These are phyloP conservation scores for Ophioninae sp. DNA, from an alignment of 2,888 invertebrate genomes.

Conservation along the genomic window DNA sequence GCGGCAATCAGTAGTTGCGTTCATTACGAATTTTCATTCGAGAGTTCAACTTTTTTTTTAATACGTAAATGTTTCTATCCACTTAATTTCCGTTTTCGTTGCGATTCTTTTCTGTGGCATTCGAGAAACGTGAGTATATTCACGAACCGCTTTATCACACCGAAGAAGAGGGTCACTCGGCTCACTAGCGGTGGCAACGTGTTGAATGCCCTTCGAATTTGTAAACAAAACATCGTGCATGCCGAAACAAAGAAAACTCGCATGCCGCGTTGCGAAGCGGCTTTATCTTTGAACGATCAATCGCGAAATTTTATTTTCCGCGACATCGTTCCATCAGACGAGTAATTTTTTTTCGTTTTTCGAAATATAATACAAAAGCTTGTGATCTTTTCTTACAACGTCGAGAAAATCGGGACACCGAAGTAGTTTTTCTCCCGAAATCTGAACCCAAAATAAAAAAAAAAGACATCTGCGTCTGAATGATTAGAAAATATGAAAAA, in stretches of 20 bases:
- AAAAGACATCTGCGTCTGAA: no score
- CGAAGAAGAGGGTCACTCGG: neutral
- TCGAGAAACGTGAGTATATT: neutral
- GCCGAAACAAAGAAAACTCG: constrained; percentile 17
- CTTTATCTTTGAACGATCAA: neutral
- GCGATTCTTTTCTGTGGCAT: neutral
- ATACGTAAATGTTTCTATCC: neutral
- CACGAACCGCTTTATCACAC: neutral
- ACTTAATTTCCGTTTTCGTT: neutral
- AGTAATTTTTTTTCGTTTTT: neutral
- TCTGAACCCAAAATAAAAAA: no score
- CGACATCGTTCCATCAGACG: neutral
- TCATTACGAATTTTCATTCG: neutral
- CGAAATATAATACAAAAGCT: neutral
- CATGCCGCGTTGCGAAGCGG: neutral
- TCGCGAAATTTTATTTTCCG: neutral
- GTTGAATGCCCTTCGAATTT: constrained; percentile 18
- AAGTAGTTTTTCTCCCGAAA: no score
- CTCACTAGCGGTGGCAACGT: neutral
- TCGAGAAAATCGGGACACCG: no score
- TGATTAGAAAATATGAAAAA: no score
- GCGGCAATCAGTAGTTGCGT: neutral
- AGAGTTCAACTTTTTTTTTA: neutral
- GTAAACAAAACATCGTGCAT: constrained; percentile 33
- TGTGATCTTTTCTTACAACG: neutral